Percentiles rank a stretch among this genome's conserved stretches.
Evolutionary conservation across 2,797 vertebrate species (phyloP).

Genomic region (Chelonia mydas): DNA sequence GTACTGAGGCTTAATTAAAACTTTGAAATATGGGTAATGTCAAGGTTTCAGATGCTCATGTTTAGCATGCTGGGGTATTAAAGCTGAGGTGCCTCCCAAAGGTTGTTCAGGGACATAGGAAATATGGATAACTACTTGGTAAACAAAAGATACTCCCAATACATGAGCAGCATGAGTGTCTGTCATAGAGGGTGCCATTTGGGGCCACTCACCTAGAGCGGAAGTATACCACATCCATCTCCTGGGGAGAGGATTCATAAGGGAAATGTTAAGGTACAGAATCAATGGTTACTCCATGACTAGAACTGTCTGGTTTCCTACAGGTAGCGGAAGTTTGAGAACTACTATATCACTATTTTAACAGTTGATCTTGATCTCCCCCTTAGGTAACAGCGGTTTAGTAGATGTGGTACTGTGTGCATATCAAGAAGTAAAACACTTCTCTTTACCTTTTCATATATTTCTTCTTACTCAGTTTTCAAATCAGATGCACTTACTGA

Average conservation of each 20-base stretch:
- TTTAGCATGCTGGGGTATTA: background rate
- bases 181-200: background rate
- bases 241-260: background rate
- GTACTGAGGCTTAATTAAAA: background rate
- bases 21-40: background rate
- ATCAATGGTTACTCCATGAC: rapidly evolving
- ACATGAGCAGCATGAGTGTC: background rate
- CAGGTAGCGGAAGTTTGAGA: background rate
- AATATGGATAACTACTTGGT: rapidly evolving
- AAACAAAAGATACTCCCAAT: background rate
- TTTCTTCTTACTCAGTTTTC: rapidly evolving
- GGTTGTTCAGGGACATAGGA: background rate
- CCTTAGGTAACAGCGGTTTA: rapidly evolving
- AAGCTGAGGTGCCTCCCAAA: background rate
- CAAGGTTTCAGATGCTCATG: background rate
- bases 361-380: rapidly evolving
- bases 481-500: too few relatives aligned
- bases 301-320: rapidly evolving
- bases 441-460: rapidly evolving
- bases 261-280: background rate
- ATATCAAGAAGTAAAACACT: rapidly evolving
- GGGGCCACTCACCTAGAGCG: rapidly evolving
- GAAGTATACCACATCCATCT: rapidly evolving
- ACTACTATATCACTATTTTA: rapidly evolving
- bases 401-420: background rate